phyloP scores from a whole-genome alignment of 1,140 invertebrate species.

The Agrilus planipennis region DNA sequence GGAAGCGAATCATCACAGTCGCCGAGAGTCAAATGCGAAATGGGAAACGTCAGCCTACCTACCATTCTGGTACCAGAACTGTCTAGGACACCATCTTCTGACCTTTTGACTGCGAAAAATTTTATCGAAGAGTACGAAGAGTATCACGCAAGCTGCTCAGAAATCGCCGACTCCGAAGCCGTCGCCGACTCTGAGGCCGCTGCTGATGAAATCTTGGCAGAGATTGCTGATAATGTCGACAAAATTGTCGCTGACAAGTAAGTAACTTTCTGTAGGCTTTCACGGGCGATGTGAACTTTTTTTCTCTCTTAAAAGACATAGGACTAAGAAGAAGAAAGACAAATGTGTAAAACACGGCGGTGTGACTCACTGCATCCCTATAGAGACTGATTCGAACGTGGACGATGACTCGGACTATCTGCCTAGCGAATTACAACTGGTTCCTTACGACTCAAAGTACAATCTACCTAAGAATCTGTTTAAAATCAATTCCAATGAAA shows the following conservation, averaged over 20 bases:
- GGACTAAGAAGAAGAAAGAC: slow-evolving; percentile 17
- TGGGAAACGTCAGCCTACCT: not conserved
- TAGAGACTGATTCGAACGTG: slow-evolving; percentile 32
- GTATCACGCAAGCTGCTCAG: slow-evolving; percentile 29
- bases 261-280: no score
- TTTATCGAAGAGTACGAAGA: slow-evolving; percentile 33
- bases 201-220: slow-evolving; percentile 14
- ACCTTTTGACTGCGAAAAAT: slow-evolving; percentile 26
- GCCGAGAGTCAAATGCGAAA: no score
- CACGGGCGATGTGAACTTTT: no score
- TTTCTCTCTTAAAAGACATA: no score
- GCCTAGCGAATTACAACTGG: slow-evolving; percentile 13
- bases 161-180: slow-evolving; percentile 14
- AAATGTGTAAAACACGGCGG: slow-evolving; percentile 31
- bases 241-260: slow-evolving; percentile 17
- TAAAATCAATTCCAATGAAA: slow-evolving; percentile 26
- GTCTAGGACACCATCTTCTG: slow-evolving; percentile 22
- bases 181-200: slow-evolving; percentile 7
- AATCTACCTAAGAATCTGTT: slow-evolving; percentile 31
- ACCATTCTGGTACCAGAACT: slow-evolving; percentile 12
- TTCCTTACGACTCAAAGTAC: slow-evolving; percentile 24
- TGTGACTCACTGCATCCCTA: slow-evolving; percentile 22
- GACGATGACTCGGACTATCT: slow-evolving; percentile 29
- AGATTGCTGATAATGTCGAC: slow-evolving; percentile 22
- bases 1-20: no score